Evolutionary conservation across 2,113 vertebrate genomes (phyloP), one percentile per base, ranked within the genome.

Genomic region (Sardina pilchardus): DNA sequence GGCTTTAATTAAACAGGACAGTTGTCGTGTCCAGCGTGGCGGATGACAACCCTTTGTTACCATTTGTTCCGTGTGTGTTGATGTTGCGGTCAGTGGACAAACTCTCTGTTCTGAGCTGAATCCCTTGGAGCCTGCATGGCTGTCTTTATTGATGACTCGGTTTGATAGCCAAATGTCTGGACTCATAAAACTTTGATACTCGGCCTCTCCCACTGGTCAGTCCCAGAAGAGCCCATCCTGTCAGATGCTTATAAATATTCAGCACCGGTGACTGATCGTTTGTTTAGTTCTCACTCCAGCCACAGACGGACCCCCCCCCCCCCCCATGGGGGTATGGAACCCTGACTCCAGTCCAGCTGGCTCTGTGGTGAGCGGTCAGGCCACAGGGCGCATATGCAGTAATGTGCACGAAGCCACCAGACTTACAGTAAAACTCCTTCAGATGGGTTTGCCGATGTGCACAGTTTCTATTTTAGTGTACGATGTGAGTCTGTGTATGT

Each of bases 231-330:
- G 59, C 63, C 44, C 10, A 24, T 84, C 39, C 44, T 44, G 59
- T 84, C 63, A 84, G 83, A 44, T 84, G 83, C 83, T 84, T 19
- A 84, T 84, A 30, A 71, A 84, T 84, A 84, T 75, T 71, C 63
- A 75, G 17, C 43, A 7, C 26, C 10, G 24, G 67, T 48, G 63
- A 26, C 44, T 71, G 56, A 21, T 84, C 16, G 43, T 84, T 84
- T 63, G 83, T 84, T 84, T 45, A 75, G 42, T 84, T 75, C 39
- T 84, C 39, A 9, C 26, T 84, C 42, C 56, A n/a, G 56, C n/a
- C 63, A 59, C 56, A 84, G 36, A 63, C 43, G 39, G n/a, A 71
- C 43, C 39, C 43, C 30, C 34, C 16, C 3, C 45, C 43, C 39
- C 43, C 30, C 34, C 16, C 3, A 34, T 43, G 71, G 34, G 10